Percentiles rank a stretch among this genome's conserved stretches.
Evolutionary conservation across 1,140 invertebrate species (phyloP).

Genomic region (Drosophila trapezifrons): DNA sequence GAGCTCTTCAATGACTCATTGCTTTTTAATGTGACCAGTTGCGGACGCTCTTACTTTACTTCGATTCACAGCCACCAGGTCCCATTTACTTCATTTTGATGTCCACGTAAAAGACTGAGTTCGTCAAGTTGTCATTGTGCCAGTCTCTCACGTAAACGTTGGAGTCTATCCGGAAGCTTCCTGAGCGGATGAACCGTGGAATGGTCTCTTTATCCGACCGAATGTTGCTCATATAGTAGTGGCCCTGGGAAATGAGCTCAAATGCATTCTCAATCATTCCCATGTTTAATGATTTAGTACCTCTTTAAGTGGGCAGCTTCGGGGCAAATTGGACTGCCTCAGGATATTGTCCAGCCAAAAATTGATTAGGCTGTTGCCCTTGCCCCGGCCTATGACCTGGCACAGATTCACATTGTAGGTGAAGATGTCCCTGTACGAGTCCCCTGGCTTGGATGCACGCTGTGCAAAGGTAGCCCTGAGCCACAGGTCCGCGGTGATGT

Average conservation of each 20-base stretch:
- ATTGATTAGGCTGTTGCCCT: conserved; percentile 37
- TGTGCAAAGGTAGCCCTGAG: conserved; percentile 29
- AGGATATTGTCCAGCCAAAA: conserved; percentile 55
- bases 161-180: conserved; percentile 47
- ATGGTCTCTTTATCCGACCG: conserved; percentile 49
- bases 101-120: conserved; percentile 46
- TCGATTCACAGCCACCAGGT: neutral
- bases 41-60: conserved; percentile 2
- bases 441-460: conserved; percentile 19
- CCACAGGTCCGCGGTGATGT: conserved; percentile 47
- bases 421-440: conserved; percentile 38
- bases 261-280: neutral
- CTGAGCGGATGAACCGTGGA: conserved; percentile 45
- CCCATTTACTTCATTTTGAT: conserved; percentile 57
- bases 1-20: conserved; percentile 66
- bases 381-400: conserved; percentile 45
- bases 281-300: conserved; percentile 6
- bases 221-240: conserved; percentile 52
- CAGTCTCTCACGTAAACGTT: conserved; percentile 48
- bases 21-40: conserved; percentile 60
- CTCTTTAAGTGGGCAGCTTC: conserved; percentile 46
- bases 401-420: conserved; percentile 60
- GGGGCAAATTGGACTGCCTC: conserved; percentile 49
- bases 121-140: conserved; percentile 45
- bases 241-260: conserved; percentile 22